These are phyloP conservation scores for Lagenorhynchus albirostris DNA, from an alignment of 2,113 vertebrate species.

Conservation along the genomic window DNA sequence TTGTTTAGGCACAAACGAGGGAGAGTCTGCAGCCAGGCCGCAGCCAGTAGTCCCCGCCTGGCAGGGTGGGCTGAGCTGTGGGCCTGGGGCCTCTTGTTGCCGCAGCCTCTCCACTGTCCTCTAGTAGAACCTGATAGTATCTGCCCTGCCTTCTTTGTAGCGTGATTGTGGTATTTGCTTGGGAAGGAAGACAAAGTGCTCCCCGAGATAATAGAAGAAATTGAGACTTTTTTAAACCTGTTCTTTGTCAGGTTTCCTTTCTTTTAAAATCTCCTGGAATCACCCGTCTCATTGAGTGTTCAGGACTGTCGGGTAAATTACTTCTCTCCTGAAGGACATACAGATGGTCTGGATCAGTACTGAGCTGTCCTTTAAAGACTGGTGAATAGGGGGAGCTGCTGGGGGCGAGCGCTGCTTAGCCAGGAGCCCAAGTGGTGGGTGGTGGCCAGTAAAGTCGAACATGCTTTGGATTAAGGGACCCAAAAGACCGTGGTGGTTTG, in stretches of 20 bases:
- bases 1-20: neutral
- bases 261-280: slow-evolving; percentile 28
- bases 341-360: neutral
- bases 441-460: neutral
- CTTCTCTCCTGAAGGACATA: neutral
- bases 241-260: neutral
- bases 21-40: neutral
- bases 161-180: neutral
- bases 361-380: neutral
- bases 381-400: neutral
- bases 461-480: neutral
- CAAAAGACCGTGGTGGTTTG: neutral
- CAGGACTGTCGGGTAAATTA: neutral
- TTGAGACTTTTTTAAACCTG: neutral
- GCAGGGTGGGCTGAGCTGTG: neutral
- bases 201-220: neutral
- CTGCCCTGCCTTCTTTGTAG: neutral
- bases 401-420: neutral
- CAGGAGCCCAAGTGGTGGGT: neutral
- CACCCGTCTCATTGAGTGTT: neutral
- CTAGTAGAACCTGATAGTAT: neutral
- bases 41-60: neutral
- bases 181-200: neutral
- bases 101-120: neutral
- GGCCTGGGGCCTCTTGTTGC: neutral